Evolutionary conservation across 2,888 invertebrate species (phyloP), one percentile per base, ranked within the genome.

Genomic region (Leucania comma): DNA sequence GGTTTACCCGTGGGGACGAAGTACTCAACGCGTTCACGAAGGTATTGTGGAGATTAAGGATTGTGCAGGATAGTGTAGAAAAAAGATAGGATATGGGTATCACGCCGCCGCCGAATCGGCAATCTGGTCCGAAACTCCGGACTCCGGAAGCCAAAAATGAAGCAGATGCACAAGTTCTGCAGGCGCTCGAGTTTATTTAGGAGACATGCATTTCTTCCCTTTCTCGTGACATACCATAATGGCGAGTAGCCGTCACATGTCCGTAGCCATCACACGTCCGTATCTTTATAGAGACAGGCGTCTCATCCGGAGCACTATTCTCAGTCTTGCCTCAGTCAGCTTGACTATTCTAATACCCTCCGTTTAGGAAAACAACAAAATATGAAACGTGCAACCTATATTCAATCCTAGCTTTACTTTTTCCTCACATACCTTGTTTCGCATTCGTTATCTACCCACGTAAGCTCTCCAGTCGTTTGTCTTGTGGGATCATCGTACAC

Each of bases 381-480:
- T 22, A 29, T 32, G 17, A 26, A 54, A 12, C n/a, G 24, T 54
- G 68, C 14, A n/a, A 26, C 32, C n/a, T 54, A 22, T 22, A 56
- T 48, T 48, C 35, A 38, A 20, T 20, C 6, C n/a, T 17, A 9
- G 17, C 17, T 54, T 2, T 17, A n/a, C 8, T 24, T 24, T 38
- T 68, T 68, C 24, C 17, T 26, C 54, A n/a, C n/a, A 17, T 5
- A 48, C 17, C 2, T 57, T 14, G n/a, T 17, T 50, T 57, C 48
- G 6, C 51, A 42, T 22, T 46, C 51, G 46, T 48, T 68, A 68
- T 71, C 54, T 66, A 38, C 60, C 42, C 57, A 42, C 17, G 24
- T 29, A 42, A 58, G 24, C 46, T 75, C 24, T 35, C 22, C 48
- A 26, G 38, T 67, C 56, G 63, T 74, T 75, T 53, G n/a, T 65